These are phyloP conservation scores for Habropoda laboriosa DNA, from an alignment of 1,140 invertebrate genomes.

Conservation along the genomic window DNA sequence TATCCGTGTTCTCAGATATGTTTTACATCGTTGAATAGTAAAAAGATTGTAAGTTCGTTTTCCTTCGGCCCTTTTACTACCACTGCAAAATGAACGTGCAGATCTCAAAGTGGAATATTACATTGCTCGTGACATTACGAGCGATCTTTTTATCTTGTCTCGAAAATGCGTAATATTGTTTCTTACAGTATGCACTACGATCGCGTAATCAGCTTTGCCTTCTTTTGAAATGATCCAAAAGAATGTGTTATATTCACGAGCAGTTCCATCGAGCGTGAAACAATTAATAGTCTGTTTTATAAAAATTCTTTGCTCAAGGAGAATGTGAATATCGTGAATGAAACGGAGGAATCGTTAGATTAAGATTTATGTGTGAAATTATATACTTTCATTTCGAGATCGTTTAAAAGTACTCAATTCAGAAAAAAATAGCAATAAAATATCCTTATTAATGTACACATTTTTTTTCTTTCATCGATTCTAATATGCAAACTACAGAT, in stretches of 20 bases:
- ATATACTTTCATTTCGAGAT: too few relatives aligned
- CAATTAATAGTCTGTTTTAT: neutral
- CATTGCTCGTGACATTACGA: neutral
- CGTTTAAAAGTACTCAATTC: too few relatives aligned
- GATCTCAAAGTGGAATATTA: neutral
- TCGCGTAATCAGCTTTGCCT: neutral
- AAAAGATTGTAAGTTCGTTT: conserved; percentile 16
- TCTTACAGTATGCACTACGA: neutral
- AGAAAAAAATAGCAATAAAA: too few relatives aligned
- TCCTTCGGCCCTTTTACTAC: neutral
- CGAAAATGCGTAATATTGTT: neutral
- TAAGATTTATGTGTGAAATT: too few relatives aligned
- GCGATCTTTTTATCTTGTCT: neutral
- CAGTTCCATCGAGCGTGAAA: neutral
- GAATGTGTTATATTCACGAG: neutral
- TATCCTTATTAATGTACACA: too few relatives aligned
- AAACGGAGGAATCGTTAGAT: neutral
- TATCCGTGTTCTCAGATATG: neutral
- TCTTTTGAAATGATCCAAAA: neutral
- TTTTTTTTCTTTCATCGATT: too few relatives aligned
- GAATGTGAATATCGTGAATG: neutral
- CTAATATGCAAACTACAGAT: too few relatives aligned
- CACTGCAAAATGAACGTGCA: neutral
- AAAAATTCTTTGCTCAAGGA: neutral
- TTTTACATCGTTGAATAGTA: neutral